Evolutionary conservation across 2,797 vertebrate species (phyloP), one percentile per base, ranked within the genome.

Genomic region (Remorina albescens): DNA sequence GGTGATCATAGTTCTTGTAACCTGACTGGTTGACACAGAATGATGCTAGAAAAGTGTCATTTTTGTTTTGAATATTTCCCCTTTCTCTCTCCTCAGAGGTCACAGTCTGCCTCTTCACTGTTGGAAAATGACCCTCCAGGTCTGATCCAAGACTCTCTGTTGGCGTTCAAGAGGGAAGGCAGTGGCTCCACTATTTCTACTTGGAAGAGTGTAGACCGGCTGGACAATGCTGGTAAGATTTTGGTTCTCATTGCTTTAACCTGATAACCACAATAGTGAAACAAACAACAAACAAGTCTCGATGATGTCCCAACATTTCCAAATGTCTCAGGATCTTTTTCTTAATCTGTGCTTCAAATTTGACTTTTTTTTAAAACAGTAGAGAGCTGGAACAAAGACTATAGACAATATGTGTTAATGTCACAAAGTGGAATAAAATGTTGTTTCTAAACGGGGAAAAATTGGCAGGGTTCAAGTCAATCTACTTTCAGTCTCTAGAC

Each of bases 161-260:
- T 67, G 34, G 57, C 82, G 2, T 56, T 87, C 4, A 86, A 80
- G 77, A 91, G 87, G 46, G 95, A 96, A 57, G 87, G 28, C 7
- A 86, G 75, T 2, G 81, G 42, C 1, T 79, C 91, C 1, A 82
- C 87, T 0, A 64, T 95, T 87, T 93, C 95, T 2, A 89, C 91
- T 78, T 97, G 96, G 97, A 97, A 94, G 82, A 97, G 95, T 42
- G 80, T 95, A 32, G 97, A 97, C 67, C 90, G 94, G 26, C 91
- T 98, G 80, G 96, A 97, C 62, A 94, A 95, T 75, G 91, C 96
- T 81, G 94, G 97, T 98, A 91, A 86, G 82, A 76, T 47, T 1
- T 49, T n/a, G 4, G 19, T 47, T 12, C 23, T 34, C 11, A 19
- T 11, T 18, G 32, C 13, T 64, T 66, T 10, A 44, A 25, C 16